Base-by-base conservation (phyloP, 2,797 vertebrate genomes). In the Darevskia nairensis region DNA sequence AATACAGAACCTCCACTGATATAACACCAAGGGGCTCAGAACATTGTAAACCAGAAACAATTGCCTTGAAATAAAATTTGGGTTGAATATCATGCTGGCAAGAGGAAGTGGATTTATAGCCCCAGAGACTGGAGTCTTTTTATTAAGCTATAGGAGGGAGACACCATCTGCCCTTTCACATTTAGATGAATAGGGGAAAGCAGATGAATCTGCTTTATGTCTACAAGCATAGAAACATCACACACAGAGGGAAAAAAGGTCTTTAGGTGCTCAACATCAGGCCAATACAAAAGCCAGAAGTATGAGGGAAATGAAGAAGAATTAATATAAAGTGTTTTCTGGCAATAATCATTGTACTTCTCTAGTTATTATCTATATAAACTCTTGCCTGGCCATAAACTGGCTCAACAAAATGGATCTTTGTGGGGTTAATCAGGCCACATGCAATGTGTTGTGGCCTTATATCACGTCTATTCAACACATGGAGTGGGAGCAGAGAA, bases 191-290 rank as follows among this genome's bases (percentile, higher is more conserved):
- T 46, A 88, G 72, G 61, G 2, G 89, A 9, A 35, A 92, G 72
- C 89, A 94, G 85, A 90, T 80, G 19, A 78, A 3, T 61, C 50
- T 82, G 79, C 29, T 7, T 89, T 91, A 90, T 88, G 64, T 41
- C 44, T 88, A 32, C 89, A 79, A 92, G 90, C 89, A 8, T 4
- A 76, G 69, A 46, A 87, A 89, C 3, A 86, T 80, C 41, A 75
- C 50, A 78, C 80, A 78, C 74, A 83, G 32, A 76, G 85, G 82
- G 85, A 87, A 87, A 64, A 25, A 15, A 78, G 5, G 6, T 8
- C 15, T 90, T 27, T 35, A 89, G 87, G 81, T 79, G 84, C 80
- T 78, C 74, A 85, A 46, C 74, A 90, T 50, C 32, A 89, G 17
- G 82, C 27, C 80, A 39, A 8, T 80, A 6, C 75, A 88, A 89